Evolutionary conservation across 2,888 invertebrate species (phyloP), one percentile per base, ranked within the genome.

Genomic region (Steinernema scapterisci): DNA sequence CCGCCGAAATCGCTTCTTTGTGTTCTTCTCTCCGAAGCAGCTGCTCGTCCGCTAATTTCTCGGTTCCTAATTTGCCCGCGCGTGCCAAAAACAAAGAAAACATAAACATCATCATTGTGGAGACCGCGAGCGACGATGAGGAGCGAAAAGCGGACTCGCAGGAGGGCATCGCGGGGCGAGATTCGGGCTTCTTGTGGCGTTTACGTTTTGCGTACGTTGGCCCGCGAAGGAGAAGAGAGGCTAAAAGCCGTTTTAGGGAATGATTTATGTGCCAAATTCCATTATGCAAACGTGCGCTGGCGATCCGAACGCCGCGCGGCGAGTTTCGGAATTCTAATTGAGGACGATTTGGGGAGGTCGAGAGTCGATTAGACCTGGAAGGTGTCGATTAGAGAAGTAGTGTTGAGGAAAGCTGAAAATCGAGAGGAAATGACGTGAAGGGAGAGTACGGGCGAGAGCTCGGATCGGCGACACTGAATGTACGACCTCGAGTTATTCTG

Each of bases 211-310:
- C 9, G 38, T 38, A 38, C 38, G 38, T 38, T 38, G 38, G 3
- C 38, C 38, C 48, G 48, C 48, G 13, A 19, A 19, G 5, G 48
- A 19, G 54, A 19, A 16, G 48, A 19, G 54, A 54, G 63, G 63
- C 63, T 27, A 25, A 25, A 27, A 31, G 63, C 63, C 31, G 63
- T 31, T 63, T 63, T 63, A 31, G 27, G 31, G 27, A 63, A 27
- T 63, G 63, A 63, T 63, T 63, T 63, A 63, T 63, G 63, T 63
- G 63, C 63, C 63, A 63, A 63, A 63, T 63, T 63, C 63, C 63
- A 63, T 63, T 63, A 63, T 63, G 63, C 31, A 63, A 63, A 63
- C 63, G 63, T 63, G 63, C 16, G 63, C 16, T 27, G 63, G 31
- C 63, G 63, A 27, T 38, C n/a, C 16, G 16, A 63, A 27, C 31